These are phyloP conservation scores for Drosophila nigromelanica DNA, from an alignment of 1,140 invertebrate species.

Conservation along the genomic window DNA sequence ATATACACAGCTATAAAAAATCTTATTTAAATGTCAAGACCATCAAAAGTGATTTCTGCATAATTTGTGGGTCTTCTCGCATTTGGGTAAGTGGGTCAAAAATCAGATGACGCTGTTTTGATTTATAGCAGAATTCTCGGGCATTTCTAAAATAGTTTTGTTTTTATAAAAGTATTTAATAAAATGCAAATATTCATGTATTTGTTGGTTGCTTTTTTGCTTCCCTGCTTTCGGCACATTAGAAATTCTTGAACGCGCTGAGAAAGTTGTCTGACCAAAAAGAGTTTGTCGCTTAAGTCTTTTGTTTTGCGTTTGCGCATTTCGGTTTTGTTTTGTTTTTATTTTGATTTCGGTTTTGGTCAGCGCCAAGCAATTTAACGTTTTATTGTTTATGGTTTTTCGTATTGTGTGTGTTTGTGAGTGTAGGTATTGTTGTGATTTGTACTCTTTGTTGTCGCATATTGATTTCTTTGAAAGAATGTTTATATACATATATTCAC, in stretches of 20 bases:
- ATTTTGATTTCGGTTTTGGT: slow-evolving; percentile 54
- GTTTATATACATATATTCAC: slow-evolving; percentile 4
- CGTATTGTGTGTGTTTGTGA: slow-evolving; percentile 19
- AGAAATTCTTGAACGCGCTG: slow-evolving; percentile 37
- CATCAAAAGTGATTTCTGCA: slow-evolving; percentile 43
- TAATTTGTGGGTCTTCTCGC: slow-evolving; percentile 62
- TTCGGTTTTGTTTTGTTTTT: slow-evolving; percentile 14
- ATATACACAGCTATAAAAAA: not conserved
- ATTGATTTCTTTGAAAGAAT: slow-evolving; percentile 51
- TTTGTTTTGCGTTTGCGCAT: slow-evolving; percentile 57
- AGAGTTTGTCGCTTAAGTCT: slow-evolving; percentile 75
- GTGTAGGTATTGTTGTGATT: slow-evolving; percentile 8
- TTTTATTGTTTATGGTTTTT: slow-evolving; percentile 55
- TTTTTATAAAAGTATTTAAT: not conserved
- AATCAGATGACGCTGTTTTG: slow-evolving; percentile 12
- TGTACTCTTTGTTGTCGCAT: slow-evolving; percentile 37
- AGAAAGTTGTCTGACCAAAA: slow-evolving; percentile 64
- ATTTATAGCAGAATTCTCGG: slow-evolving; percentile 41
- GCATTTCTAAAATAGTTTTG: slow-evolving; percentile 9
- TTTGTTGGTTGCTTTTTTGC: slow-evolving; percentile 10
- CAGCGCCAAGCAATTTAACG: slow-evolving; percentile 43
- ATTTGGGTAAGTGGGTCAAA: slow-evolving; percentile 35
- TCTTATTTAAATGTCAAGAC: slow-evolving; percentile 20
- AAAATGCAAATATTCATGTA: slow-evolving; percentile 52
- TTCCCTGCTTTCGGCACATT: slow-evolving; percentile 3